A percentile compares a stretch with the other conserved stretches of the same genome.
Conservation (phyloP, 1,140 invertebrate genomes). For the Cyphomyrmex costatus region DNA sequence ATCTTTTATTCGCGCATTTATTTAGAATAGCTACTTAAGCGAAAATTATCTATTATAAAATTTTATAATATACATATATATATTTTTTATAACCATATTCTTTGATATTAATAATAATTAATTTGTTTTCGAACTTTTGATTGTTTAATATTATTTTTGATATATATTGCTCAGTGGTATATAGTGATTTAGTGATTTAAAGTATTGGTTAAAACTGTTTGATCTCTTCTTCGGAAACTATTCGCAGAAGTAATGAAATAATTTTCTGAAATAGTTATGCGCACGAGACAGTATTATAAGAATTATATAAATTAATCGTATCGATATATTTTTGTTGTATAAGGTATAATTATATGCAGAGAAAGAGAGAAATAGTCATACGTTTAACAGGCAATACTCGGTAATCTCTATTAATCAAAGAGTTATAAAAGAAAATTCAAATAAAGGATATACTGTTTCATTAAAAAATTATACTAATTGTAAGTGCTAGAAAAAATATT, state of each 20-base stretch:
- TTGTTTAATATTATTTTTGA: background rate
- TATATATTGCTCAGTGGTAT: constrained; percentile 33
- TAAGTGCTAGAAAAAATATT: background rate
- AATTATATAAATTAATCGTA: constrained; percentile 26
- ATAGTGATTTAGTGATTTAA: constrained; percentile 18
- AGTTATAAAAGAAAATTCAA: constrained; percentile 19
- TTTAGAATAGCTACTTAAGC: background rate
- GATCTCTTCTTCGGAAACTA: constrained; percentile 15
- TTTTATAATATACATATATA: background rate
- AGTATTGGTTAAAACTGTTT: background rate
- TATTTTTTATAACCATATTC: constrained; percentile 64
- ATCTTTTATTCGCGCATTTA: background rate
- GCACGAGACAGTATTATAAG: constrained; percentile 19
- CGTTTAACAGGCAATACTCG: background rate
- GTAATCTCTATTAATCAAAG: constrained; percentile 23
- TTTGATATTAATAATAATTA: constrained; percentile 36
- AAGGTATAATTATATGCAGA: constrained; percentile 8
- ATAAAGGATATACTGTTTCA: background rate
- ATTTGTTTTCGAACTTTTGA: constrained; percentile 11
- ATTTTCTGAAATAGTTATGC: constrained; percentile 31
- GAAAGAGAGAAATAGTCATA: too few species aligned
- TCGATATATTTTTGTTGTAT: constrained; percentile 32
- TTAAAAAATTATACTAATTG: background rate
- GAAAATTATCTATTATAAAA: constrained; percentile 22
- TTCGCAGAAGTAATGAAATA: constrained; percentile 6